Evolutionary conservation across 2,888 invertebrate species (phyloP).

Genomic region (Rosalia funebris): DNA sequence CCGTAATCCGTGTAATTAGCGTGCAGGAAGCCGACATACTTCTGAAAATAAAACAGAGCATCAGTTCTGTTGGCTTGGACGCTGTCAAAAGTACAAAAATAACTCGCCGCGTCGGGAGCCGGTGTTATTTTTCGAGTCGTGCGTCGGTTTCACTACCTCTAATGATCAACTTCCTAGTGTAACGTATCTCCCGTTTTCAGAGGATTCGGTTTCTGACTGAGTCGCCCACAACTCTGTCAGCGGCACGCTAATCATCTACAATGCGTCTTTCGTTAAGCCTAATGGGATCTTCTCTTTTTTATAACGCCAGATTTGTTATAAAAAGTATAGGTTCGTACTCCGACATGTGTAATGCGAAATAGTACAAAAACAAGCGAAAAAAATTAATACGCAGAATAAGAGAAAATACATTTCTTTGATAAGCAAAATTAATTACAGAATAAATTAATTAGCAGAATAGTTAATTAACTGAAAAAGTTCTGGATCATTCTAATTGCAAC

Average conservation of each 20-base stretch:
- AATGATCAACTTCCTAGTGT: constrained; percentile 47
- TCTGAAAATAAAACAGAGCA: constrained; percentile 39
- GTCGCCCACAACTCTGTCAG: constrained; percentile 51
- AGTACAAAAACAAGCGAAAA: background rate
- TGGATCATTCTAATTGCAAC: too few relatives aligned
- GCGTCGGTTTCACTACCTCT: constrained; percentile 36
- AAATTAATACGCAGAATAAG: too few relatives aligned
- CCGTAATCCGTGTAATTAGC: constrained; percentile 41
- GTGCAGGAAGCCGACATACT: constrained; percentile 34
- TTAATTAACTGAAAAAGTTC: too few relatives aligned
- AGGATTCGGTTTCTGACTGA: constrained; percentile 33
- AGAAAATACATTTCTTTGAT: too few relatives aligned
- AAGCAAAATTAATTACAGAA: too few relatives aligned
- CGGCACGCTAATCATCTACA: constrained; percentile 54
- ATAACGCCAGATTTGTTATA: constrained; percentile 19
- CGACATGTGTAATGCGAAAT: constrained; percentile 7
- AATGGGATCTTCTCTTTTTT: constrained; percentile 44
- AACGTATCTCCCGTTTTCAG: constrained; percentile 35
- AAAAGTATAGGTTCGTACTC: constrained; percentile 3
- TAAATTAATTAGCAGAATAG: too few relatives aligned
- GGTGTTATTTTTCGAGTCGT: constrained; percentile 40
- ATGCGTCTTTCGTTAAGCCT: constrained; percentile 53
- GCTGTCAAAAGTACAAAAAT: constrained; percentile 43
- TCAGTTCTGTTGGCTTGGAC: constrained; percentile 30
- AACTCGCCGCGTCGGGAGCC: constrained; percentile 33